These are phyloP conservation scores for Orgyia antiqua DNA, from an alignment of 2,888 invertebrate genomes.

Conservation along the genomic window DNA sequence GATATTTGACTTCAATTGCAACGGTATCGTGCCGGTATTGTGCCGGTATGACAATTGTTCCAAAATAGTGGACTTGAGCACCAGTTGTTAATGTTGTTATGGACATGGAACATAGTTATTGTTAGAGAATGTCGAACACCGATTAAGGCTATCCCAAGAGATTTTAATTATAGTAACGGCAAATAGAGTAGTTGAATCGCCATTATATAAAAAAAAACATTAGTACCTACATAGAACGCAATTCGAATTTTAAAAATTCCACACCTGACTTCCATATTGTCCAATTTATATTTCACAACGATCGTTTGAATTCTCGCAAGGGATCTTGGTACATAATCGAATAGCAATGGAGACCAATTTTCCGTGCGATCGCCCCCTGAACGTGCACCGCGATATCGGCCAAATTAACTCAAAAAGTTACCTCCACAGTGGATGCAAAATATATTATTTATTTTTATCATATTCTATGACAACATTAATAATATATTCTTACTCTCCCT, in stretches of 20 bases:
- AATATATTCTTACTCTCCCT: too few species aligned
- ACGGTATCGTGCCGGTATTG: too few species aligned
- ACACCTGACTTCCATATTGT: slow-evolving; percentile 34
- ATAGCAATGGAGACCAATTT: slow-evolving; percentile 66
- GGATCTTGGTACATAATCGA: slow-evolving; percentile 69
- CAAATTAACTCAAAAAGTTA: slow-evolving; percentile 57
- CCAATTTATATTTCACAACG: slow-evolving; percentile 50
- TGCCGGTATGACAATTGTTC: too few species aligned
- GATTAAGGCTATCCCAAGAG: too few species aligned
- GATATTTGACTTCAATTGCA: too few species aligned
- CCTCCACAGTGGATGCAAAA: slow-evolving; percentile 41
- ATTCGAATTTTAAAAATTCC: slow-evolving; percentile 19
- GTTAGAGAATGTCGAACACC: too few species aligned
- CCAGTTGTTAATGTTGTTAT: too few species aligned
- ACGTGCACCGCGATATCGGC: slow-evolving; percentile 52
- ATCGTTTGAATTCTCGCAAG: slow-evolving; percentile 37
- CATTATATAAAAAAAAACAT: slow-evolving; percentile 5
- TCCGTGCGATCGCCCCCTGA: slow-evolving; percentile 60
- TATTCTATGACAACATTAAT: too few species aligned
- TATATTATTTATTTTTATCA: too few species aligned
- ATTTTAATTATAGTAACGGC: too few species aligned
- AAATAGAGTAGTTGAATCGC: slow-evolving; percentile 10
- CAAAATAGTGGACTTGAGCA: too few species aligned
- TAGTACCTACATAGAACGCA: slow-evolving; percentile 12
- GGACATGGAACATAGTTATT: too few species aligned